These are phyloP conservation scores for Autographa pulchrina DNA, from an alignment of 2,888 invertebrate genomes.

Conservation along the genomic window DNA sequence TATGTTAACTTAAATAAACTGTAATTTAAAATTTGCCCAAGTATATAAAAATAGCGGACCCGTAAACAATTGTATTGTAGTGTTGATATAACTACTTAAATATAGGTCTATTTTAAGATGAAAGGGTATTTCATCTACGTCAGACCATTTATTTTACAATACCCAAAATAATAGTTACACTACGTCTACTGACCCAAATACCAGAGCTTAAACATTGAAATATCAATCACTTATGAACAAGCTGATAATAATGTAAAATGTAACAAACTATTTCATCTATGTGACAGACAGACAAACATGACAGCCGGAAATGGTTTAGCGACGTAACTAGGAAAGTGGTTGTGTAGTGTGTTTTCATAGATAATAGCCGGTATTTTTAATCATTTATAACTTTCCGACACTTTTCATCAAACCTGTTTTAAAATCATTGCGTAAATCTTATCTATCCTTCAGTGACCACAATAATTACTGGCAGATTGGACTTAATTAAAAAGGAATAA, in stretches of 20 bases:
- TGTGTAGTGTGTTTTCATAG: conserved; percentile 16
- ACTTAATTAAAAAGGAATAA: too few species aligned
- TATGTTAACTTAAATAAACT: too few species aligned
- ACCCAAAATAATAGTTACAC: neutral
- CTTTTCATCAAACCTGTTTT: neutral
- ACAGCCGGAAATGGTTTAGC: conserved; percentile 45
- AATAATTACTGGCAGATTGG: too few species aligned
- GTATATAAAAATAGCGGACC: too few species aligned
- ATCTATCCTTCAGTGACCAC: neutral
- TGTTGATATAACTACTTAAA: too few species aligned
- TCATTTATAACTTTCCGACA: neutral
- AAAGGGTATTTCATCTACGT: too few species aligned
- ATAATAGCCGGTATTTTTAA: neutral
- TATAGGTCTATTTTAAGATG: too few species aligned
- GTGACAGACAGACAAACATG: conserved; percentile 40
- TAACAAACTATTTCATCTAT: conserved; percentile 45
- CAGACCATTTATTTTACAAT: neutral
- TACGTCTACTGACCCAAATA: conserved; percentile 34
- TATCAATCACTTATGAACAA: conserved; percentile 32
- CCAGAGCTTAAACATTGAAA: conserved; percentile 23
- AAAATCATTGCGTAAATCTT: neutral
- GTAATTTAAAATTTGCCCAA: too few species aligned
- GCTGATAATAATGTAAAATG: conserved; percentile 15
- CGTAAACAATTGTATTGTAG: too few species aligned
- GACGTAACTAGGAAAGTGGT: neutral